Evolutionary conservation across 2,888 invertebrate species (phyloP).

Genomic region (Drosophila neotestacea): DNA sequence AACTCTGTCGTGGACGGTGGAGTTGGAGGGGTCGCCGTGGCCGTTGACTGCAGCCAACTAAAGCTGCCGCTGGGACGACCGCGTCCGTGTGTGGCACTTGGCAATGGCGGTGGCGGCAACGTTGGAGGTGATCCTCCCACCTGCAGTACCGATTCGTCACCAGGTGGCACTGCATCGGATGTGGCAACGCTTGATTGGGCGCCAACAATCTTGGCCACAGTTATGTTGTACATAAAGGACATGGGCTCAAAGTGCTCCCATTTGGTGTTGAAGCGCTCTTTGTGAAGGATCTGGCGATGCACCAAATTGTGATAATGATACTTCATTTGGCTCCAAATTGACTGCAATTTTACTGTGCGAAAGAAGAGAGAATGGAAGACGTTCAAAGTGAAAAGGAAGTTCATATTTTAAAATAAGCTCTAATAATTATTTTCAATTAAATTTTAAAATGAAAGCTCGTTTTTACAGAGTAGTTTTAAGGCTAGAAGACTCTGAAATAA

Average conservation of each 20-base stretch:
- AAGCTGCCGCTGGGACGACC: slow-evolving; percentile 83
- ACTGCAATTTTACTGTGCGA: slow-evolving; percentile 79
- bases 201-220: slow-evolving; percentile 82
- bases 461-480: too few species aligned
- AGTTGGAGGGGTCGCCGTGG: slow-evolving; percentile 30
- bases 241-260: slow-evolving; percentile 83
- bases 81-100: slow-evolving; percentile 74
- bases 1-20: slow-evolving; percentile 40
- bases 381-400: neutral
- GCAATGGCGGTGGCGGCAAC: slow-evolving; percentile 53
- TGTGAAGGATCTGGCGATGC: slow-evolving; percentile 82
- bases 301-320: slow-evolving; percentile 83
- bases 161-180: slow-evolving; percentile 18
- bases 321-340: slow-evolving; percentile 84
- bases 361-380: neutral
- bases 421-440: neutral
- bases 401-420: neutral
- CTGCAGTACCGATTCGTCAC: slow-evolving; percentile 12
- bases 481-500: too few species aligned
- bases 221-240: slow-evolving; percentile 84
- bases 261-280: slow-evolving; percentile 83
- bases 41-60: slow-evolving; percentile 73
- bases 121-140: slow-evolving; percentile 29
- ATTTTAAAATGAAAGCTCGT: too few species aligned
- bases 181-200: slow-evolving; percentile 55